phyloP scores from a whole-genome alignment of 2,888 invertebrate species.

The Rotaria magnacalcarata region DNA sequence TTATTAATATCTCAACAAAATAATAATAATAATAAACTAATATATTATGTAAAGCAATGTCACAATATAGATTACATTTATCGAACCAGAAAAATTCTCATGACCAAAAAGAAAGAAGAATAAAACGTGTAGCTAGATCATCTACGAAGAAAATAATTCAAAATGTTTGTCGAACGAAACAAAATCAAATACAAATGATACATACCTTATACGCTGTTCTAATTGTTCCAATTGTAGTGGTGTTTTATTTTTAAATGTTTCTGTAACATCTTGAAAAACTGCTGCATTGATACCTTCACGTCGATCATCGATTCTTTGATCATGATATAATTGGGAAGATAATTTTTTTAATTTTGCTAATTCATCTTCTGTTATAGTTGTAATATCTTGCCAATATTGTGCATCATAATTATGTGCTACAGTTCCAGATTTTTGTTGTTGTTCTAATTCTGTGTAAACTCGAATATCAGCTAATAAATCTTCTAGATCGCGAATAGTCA shows the following conservation, averaged over 20 bases:
- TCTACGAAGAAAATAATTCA: no score
- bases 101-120: no score
- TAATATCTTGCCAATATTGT: slow-evolving; percentile 91
- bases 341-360: slow-evolving; percentile 76
- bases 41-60: no score
- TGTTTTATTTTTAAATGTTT: slow-evolving; percentile 86
- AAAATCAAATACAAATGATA: neutral
- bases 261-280: slow-evolving; percentile 78
- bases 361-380: slow-evolving; percentile 87
- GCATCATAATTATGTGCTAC: slow-evolving; percentile 71
- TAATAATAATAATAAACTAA: no score
- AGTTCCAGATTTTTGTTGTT: neutral
- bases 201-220: slow-evolving; percentile 73
- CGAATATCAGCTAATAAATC: slow-evolving; percentile 93
- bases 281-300: slow-evolving; percentile 81
- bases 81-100: no score
- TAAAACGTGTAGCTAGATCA: no score
- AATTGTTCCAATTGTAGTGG: slow-evolving; percentile 77
- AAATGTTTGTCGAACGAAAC: no score
- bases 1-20: no score
- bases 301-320: slow-evolving; percentile 57
- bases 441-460: slow-evolving; percentile 76
- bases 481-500: slow-evolving; percentile 82
- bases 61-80: no score
- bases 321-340: slow-evolving; percentile 59